Percentiles rank a stretch among this genome's conserved stretches.
Conservation (phyloP, 2,113 vertebrate species). For the Pterocles orientalis region DNA sequence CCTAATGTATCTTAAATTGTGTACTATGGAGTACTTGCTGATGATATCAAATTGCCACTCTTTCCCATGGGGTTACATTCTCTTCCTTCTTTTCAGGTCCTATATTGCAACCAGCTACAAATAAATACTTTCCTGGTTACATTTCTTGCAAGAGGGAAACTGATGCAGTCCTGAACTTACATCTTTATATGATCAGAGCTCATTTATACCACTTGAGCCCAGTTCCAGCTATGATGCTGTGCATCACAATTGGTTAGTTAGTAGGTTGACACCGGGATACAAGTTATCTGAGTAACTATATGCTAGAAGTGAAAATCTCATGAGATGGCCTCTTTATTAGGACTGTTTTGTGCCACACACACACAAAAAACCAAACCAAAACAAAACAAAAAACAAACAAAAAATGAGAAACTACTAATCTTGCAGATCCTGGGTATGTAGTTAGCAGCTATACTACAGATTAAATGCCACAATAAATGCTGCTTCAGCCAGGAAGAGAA, state of each 20-base stretch:
- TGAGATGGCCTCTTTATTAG: neutral
- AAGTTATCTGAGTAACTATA: neutral
- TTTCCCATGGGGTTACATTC: neutral
- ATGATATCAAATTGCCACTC: neutral
- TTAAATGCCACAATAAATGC: slow-evolving; percentile 6
- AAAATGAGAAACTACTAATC: neutral
- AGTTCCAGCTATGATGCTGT: neutral
- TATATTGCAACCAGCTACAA: neutral
- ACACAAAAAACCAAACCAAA: too few species aligned
- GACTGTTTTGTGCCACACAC: neutral
- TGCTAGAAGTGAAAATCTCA: neutral
- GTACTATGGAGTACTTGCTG: neutral
- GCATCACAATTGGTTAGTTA: neutral
- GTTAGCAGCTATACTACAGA: neutral
- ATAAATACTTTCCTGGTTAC: neutral
- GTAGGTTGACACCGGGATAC: neutral
- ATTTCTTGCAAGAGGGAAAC: neutral
- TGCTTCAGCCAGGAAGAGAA: neutral
- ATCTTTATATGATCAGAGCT: neutral
- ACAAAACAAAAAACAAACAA: too few species aligned
- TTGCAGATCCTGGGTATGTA: neutral
- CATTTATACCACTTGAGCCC: neutral
- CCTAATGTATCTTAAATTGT: neutral
- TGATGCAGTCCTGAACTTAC: neutral
- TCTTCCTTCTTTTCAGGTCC: neutral